These are phyloP conservation scores for Drosophila persimilis DNA, from an alignment of 1,140 invertebrate species.

Conservation along the genomic window DNA sequence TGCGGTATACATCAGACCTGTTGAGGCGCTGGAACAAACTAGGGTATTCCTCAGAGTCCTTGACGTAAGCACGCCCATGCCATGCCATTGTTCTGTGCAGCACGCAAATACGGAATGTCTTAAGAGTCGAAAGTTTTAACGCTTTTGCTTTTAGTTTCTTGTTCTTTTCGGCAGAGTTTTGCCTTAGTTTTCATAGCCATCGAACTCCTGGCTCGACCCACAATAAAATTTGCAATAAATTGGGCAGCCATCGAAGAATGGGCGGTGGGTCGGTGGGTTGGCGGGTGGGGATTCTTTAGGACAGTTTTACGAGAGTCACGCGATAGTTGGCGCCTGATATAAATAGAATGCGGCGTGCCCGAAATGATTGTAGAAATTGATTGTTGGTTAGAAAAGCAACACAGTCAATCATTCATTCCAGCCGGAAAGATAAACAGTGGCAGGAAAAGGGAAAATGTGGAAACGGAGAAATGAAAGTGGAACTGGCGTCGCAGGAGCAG, in stretches of 20 bases:
- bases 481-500: not conserved
- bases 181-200: slow-evolving; percentile 57
- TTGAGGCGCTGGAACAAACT: slow-evolving; percentile 1
- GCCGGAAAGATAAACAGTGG: slow-evolving; percentile 65
- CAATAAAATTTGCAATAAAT: slow-evolving; percentile 73
- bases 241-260: slow-evolving; percentile 42
- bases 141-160: slow-evolving; percentile 28
- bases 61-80: slow-evolving; percentile 14
- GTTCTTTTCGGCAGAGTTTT: slow-evolving; percentile 47
- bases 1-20: slow-evolving; percentile 1
- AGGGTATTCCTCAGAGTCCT: not conserved
- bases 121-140: slow-evolving; percentile 32
- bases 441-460: slow-evolving; percentile 11
- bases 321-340: slow-evolving; percentile 61
- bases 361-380: slow-evolving; percentile 73
- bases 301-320: slow-evolving; percentile 56
- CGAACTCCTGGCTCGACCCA: slow-evolving; percentile 53
- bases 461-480: not conserved
- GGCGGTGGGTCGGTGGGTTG: not conserved
- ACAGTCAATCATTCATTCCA: slow-evolving; percentile 71
- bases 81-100: too few relatives aligned
- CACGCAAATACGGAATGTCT: slow-evolving; percentile 49
- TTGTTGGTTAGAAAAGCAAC: slow-evolving; percentile 77
- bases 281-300: not conserved
- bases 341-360: slow-evolving; percentile 61